Conservation (phyloP, 2,113 vertebrate species). For the Chamaea fasciata region DNA sequence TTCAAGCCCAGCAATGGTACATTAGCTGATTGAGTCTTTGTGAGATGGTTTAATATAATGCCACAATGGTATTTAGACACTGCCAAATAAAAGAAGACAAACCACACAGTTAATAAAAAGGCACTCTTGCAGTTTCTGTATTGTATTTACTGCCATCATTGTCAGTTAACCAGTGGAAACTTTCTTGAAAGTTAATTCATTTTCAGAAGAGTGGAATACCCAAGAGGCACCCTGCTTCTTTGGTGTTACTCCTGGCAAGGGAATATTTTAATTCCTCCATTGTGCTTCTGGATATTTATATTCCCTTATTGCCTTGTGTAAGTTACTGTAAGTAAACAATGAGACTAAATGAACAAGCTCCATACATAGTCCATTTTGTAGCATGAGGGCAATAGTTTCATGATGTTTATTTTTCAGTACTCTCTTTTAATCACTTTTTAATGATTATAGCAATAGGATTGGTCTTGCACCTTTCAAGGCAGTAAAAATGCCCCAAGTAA, state of each 20-base stretch:
- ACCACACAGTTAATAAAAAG: background rate
- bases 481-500: background rate
- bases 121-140: background rate
- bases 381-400: background rate
- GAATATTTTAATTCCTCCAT: background rate
- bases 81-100: conserved; percentile 10
- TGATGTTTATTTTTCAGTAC: background rate
- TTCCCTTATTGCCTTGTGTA: background rate
- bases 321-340: background rate
- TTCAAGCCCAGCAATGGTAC: background rate
- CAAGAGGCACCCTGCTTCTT: background rate
- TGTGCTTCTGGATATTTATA: background rate
- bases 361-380: background rate
- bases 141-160: background rate
- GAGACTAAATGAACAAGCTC: background rate
- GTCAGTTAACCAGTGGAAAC: background rate
- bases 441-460: background rate
- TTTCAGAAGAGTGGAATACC: background rate
- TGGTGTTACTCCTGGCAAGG: background rate
- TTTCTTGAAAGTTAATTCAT: background rate
- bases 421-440: background rate
- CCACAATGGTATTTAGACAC: background rate
- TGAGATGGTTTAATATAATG: background rate
- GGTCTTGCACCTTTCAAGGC: background rate
- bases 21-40: background rate